A percentile compares a stretch with the other conserved stretches of the same genome.
Conservation (phyloP, 2,797 vertebrate genomes). For the Gymnoscopelus microlampas region DNA sequence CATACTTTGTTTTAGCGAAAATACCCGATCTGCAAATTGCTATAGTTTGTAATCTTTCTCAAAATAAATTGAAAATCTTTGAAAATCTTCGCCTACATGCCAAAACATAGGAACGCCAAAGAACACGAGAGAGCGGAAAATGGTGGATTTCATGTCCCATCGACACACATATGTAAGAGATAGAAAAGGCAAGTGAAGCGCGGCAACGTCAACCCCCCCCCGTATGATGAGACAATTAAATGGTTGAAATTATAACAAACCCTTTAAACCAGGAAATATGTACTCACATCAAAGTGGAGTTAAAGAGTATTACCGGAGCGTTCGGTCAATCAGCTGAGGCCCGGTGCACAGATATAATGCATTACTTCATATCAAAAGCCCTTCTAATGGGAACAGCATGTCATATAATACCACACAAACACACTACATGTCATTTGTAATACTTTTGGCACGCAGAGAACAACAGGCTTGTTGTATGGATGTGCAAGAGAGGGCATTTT, state of each 20-base stretch:
- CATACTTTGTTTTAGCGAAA: neutral
- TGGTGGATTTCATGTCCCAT: slow-evolving; percentile 61
- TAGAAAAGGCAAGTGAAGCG: slow-evolving; percentile 69
- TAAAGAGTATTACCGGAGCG: slow-evolving; percentile 73
- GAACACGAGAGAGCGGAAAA: slow-evolving; percentile 47
- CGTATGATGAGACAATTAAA: slow-evolving; percentile 74
- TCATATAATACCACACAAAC: slow-evolving; percentile 63
- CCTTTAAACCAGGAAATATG: slow-evolving; percentile 79
- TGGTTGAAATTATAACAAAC: slow-evolving; percentile 76
- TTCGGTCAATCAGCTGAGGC: slow-evolving; percentile 74
- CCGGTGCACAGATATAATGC: slow-evolving; percentile 73
- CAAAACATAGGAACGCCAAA: neutral
- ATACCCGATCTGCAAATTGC: too few relatives aligned
- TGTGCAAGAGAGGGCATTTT: too few relatives aligned
- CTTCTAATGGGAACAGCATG: slow-evolving; percentile 79
- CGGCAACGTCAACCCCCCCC: slow-evolving; percentile 66
- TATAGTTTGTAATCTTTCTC: too few relatives aligned
- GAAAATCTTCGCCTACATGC: too few relatives aligned
- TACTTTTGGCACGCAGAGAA: neutral
- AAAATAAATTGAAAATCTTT: too few relatives aligned
- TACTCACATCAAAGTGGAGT: slow-evolving; percentile 79
- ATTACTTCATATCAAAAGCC: slow-evolving; percentile 81
- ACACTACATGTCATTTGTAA: slow-evolving; percentile 31
- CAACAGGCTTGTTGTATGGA: too few relatives aligned
- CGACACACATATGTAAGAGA: slow-evolving; percentile 69